Base-by-base conservation (phyloP, 2,113 vertebrate genomes). In the Baryphthengus martii region DNA sequence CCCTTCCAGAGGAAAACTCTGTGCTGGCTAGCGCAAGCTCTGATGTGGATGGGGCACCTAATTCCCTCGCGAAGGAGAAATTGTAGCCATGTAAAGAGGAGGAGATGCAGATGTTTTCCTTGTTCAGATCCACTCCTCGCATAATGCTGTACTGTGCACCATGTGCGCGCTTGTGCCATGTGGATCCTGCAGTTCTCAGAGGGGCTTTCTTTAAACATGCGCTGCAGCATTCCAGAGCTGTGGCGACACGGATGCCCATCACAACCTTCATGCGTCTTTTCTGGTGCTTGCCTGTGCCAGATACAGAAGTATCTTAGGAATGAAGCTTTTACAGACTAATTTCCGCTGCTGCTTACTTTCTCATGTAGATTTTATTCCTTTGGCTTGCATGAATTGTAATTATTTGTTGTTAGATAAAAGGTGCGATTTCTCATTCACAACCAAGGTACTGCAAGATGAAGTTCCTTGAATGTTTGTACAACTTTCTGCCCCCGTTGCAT, bases 81-180 rank as follows among this genome's bases (percentile, higher is more conserved):
- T 45, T 95, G 66, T 95, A 95, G 84, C 87, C 50, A 2, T 79
- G 55, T 72, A 97, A 93, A 85, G 49, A 77, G 62, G 74, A 93
- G 81, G 82, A 78, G 61, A 58, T 90, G 79, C 90, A 96, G 95
- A 85, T 96, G 80, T 89, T 96, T 94, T 95, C 39, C 53, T 31
- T 89, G 79, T 76, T 94, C 67, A 33, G 72, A 79, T 84, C 61
- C 2, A 11, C 74, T 76, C 49, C 86, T 81, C 25, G 31, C 91
- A 90, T 95, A 96, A 85, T n/a, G 77, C 58, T n/a, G 7, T 52
- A 24, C 80, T 93, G 56, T 90, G 75, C 74, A 40, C 80, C 91
- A 85, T 90, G 85, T 95, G 87, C 79, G 77, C 37, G 10, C 59
- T 0, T 0, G 1, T 47, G 78, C 75, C 63, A 45, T 44, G 73